Evolutionary conservation across 2,888 invertebrate genomes (phyloP).

Genomic region (Sminthurinus aureus): DNA sequence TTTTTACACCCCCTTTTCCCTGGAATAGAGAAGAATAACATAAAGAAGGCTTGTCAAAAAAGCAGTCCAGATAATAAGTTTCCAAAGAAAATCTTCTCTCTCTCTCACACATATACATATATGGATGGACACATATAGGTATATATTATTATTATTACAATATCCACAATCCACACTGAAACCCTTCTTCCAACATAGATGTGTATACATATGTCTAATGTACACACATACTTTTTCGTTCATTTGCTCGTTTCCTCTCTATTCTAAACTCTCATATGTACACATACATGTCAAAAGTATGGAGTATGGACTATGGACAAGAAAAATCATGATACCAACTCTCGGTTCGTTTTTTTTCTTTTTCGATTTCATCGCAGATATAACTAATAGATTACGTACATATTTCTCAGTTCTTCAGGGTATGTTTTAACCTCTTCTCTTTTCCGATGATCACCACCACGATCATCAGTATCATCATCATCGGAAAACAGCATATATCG

Average conservation of each 20-base stretch:
- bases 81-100: slow-evolving; percentile 21
- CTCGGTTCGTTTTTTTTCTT: too few relatives aligned
- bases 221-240: neutral
- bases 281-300: too few relatives aligned
- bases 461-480: too few relatives aligned
- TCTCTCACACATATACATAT: slow-evolving; percentile 3
- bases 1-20: slow-evolving; percentile 27
- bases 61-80: slow-evolving; percentile 39
- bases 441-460: too few relatives aligned
- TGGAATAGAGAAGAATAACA: slow-evolving; percentile 8
- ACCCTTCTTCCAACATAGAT: too few relatives aligned
- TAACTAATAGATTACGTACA: too few relatives aligned
- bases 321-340: too few relatives aligned
- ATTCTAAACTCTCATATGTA: neutral
- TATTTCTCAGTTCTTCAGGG: too few relatives aligned
- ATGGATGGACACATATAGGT: neutral
- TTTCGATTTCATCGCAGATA: too few relatives aligned
- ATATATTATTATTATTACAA: neutral
- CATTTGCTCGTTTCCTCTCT: neutral
- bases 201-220: neutral
- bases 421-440: too few relatives aligned
- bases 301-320: too few relatives aligned
- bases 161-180: too few relatives aligned
- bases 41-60: slow-evolving; percentile 38
- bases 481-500: neutral